These are phyloP conservation scores for Lucilia sericata DNA, from an alignment of 1,140 invertebrate species.

Conservation along the genomic window DNA sequence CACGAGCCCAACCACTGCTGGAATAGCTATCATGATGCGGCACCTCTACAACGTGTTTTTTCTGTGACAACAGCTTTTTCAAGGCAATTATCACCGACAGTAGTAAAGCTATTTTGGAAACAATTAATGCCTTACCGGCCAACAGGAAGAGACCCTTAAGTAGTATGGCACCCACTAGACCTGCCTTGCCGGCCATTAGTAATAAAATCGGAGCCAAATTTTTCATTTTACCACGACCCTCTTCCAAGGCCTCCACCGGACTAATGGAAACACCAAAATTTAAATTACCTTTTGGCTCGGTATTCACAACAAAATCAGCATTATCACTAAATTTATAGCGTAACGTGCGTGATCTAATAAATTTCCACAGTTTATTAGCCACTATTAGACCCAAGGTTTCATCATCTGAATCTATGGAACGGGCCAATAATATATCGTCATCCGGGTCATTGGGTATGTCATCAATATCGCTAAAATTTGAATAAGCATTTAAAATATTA, in stretches of 20 bases:
- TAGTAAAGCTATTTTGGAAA: slow-evolving; percentile 84
- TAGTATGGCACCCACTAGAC: slow-evolving; percentile 80
- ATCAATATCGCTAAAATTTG: slow-evolving; percentile 54
- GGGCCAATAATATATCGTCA: slow-evolving; percentile 62
- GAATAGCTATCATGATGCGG: slow-evolving; percentile 72
- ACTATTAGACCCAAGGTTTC: slow-evolving; percentile 78
- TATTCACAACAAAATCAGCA: slow-evolving; percentile 80
- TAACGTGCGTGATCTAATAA: slow-evolving; percentile 77
- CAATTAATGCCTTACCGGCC: slow-evolving; percentile 84
- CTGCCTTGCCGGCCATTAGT: slow-evolving; percentile 82
- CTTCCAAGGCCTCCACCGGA: slow-evolving; percentile 70
- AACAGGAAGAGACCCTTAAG: slow-evolving; percentile 85
- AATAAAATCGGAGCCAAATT: slow-evolving; percentile 81
- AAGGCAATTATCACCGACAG: slow-evolving; percentile 83
- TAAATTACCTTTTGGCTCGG: slow-evolving; percentile 77
- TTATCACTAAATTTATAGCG: slow-evolving; percentile 79
- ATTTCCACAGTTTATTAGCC: slow-evolving; percentile 79
- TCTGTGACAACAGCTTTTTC: slow-evolving; percentile 82
- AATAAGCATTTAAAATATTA: neutral
- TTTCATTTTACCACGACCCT: slow-evolving; percentile 79
- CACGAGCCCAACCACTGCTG: slow-evolving; percentile 73
- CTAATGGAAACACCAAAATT: slow-evolving; percentile 80
- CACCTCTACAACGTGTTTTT: slow-evolving; percentile 82
- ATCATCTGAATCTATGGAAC: slow-evolving; percentile 73
- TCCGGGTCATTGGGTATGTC: slow-evolving; percentile 61